phyloP scores from a whole-genome alignment of 2,113 vertebrate species.

The Psilopogon haemacephalus region DNA sequence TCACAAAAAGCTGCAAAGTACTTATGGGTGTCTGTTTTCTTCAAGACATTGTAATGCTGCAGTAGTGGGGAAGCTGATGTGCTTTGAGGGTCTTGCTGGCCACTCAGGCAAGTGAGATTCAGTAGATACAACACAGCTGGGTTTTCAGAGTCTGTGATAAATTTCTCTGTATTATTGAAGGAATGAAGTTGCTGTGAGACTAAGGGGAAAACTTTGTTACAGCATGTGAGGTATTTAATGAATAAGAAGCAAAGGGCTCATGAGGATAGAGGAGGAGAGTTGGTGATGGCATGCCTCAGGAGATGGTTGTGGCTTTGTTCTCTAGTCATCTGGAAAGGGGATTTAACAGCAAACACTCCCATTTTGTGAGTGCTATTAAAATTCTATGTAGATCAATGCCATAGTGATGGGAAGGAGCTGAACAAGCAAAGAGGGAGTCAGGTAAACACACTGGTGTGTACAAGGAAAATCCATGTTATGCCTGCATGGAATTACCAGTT shows the following conservation, averaged over 20 bases:
- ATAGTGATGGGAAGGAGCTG: background rate
- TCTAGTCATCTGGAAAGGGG: background rate
- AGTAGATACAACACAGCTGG: background rate
- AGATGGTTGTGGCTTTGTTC: background rate
- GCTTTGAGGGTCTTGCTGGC: background rate
- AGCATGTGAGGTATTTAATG: background rate
- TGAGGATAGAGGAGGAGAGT: background rate
- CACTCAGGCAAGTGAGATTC: fast-evolving
- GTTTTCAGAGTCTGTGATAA: background rate
- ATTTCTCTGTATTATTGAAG: background rate
- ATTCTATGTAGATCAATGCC: background rate
- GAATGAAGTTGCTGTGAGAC: background rate
- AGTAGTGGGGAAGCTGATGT: background rate
- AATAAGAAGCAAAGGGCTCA: background rate
- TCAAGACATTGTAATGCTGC: background rate
- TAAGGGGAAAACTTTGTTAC: background rate
- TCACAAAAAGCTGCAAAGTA: background rate
- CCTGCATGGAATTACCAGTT: background rate
- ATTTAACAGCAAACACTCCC: background rate
- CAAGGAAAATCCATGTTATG: background rate
- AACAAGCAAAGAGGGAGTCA: background rate
- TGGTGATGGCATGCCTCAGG: fast-evolving
- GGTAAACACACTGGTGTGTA: background rate
- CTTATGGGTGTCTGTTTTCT: background rate
- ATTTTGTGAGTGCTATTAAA: background rate